Conservation (phyloP, 2,113 vertebrate species). For the Leuciscus idus region DNA sequence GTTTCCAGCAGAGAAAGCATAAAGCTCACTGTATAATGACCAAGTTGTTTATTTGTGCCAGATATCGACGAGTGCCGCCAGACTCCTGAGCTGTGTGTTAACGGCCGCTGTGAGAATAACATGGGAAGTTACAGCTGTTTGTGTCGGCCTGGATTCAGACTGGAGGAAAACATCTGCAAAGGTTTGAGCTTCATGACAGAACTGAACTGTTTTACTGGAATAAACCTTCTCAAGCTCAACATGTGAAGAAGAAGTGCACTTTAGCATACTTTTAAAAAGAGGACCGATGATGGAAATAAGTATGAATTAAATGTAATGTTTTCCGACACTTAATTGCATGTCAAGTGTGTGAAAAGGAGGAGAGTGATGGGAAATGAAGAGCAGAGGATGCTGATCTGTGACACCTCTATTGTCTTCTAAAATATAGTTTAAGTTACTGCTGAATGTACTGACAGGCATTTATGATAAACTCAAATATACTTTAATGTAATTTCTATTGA, state of each 20-base stretch:
- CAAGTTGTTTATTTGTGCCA: conserved; percentile 47
- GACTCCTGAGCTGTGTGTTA: conserved; percentile 68
- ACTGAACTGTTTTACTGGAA: background rate
- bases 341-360: too few species aligned
- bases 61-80: conserved; percentile 79
- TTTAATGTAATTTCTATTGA: background rate
- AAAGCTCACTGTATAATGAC: background rate
- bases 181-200: conserved; percentile 29
- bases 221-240: background rate
- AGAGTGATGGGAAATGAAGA: too few species aligned
- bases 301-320: background rate
- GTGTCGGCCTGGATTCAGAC: conserved; percentile 68
- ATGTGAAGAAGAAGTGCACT: background rate
- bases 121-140: conserved; percentile 76
- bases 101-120: conserved; percentile 77
- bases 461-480: background rate
- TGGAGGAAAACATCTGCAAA: conserved; percentile 54
- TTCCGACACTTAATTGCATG: background rate
- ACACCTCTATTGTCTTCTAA: background rate
- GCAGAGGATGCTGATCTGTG: too few species aligned
- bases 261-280: background rate
- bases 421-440: too few species aligned
- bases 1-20: background rate
- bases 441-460: too few species aligned
- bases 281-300: background rate